Evolutionary conservation across 53 echinoderm and acorn worm species (phyloP).

Genomic region (Luidia sarsii): DNA sequence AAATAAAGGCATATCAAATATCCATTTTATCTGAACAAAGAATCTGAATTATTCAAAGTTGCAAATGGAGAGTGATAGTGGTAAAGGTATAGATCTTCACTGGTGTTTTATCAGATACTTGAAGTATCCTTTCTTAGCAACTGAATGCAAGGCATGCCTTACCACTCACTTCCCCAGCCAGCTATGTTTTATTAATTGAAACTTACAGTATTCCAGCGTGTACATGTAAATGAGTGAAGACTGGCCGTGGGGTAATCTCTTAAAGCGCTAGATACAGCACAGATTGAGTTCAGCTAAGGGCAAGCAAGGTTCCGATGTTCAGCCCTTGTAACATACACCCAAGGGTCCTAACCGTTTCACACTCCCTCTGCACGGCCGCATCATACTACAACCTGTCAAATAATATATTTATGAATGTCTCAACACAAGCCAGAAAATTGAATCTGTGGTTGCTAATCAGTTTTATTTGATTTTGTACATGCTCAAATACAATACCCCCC

Average conservation of each 20-base stretch:
- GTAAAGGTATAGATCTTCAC: no score
- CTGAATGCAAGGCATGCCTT: slow-evolving; percentile 17
- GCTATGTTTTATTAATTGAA: slow-evolving; percentile 51
- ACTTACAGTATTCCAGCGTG: slow-evolving; percentile 20
- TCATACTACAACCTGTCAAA: not conserved
- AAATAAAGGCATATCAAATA: no score
- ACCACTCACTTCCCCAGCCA: not conserved
- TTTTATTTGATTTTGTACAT: no score
- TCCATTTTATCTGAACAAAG: no score
- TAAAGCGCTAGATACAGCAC: not conserved
- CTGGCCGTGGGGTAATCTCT: not conserved
- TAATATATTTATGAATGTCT: not conserved
- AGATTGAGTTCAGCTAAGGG: slow-evolving; percentile 23
- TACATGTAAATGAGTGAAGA: slow-evolving; percentile 31
- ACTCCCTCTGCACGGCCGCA: not conserved
- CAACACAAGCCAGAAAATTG: no score
- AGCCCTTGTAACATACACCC: slow-evolving; percentile 40
- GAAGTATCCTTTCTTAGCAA: no score
- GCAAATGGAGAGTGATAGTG: no score
- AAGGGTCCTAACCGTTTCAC: slow-evolving; percentile 16
- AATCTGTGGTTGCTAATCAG: no score
- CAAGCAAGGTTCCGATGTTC: slow-evolving; percentile 4
- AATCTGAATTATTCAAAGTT: no score
- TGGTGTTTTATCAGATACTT: no score
- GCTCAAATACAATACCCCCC: no score